Base-by-base conservation (phyloP, 1,140 invertebrate genomes). In the Lepidurus couesii region DNA sequence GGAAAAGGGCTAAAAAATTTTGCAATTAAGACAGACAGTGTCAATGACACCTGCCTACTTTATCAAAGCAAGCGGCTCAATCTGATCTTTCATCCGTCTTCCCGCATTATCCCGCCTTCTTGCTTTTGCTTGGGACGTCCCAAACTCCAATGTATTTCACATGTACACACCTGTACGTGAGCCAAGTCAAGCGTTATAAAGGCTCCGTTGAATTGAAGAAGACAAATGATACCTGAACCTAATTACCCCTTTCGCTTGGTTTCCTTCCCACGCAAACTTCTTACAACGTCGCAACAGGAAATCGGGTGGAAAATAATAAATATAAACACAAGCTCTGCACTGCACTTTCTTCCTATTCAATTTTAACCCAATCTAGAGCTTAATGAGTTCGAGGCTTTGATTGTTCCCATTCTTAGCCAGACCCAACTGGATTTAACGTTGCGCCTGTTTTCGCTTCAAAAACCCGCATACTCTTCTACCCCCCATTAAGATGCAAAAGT, bases 171-270 rank as follows among this genome's bases (percentile, higher is more conserved):
- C 53, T 65, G 53, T 24, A 24, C 24, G 24, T 21, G 21, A 65
- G 21, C 53, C 53, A 65, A 65, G 53, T 65, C 21, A 21, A 65
- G 53, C 53, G 53, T 65, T 65, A 65, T 65, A 65, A 65, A 65
- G 21, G 8, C 53, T 65, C 53, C 13, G 6, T 16, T 16, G 13
- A 21, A 7, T 21, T 65, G 53, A 65, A 21, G 53, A 65, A 65
- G 53, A 65, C 53, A 65, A 65, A 65, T 16, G 53, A 65, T 65
- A 65, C 21, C 21, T 7, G 53, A 65, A 21, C 6, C 53, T 65
- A 9, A 21, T 65, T 65, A 65, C 53, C 13, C 34, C 53, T 65
- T 65, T 7, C 53, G 16, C 13, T 16, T 65, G 6, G 7, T 65
- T 16, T 65, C 53, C 53, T 9, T 7, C 16, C 53, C 53, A 7